Percentiles rank a stretch among this genome's conserved stretches.
Evolutionary conservation across 2,113 vertebrate species (phyloP).

Genomic region (Paralichthys olivaceus): DNA sequence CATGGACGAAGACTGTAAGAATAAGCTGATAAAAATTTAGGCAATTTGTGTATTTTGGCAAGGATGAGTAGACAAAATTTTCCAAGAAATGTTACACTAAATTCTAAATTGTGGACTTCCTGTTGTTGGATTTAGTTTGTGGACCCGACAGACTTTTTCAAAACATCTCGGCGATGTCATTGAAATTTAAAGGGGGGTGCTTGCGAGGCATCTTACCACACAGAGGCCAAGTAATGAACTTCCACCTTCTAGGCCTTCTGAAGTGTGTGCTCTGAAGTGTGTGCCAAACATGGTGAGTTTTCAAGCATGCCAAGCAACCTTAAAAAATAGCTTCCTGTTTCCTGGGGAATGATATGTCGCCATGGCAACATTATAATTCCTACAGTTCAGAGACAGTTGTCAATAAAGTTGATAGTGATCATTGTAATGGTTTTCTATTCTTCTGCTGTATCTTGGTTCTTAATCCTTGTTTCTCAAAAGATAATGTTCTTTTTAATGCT

Average conservation of each 20-base stretch:
- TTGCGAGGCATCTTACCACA: not conserved
- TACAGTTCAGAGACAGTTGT: not conserved
- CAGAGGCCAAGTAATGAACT: not conserved
- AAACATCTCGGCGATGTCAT: too few relatives aligned
- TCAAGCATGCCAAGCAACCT: too few relatives aligned
- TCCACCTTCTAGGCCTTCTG: not conserved
- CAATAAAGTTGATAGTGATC: not conserved
- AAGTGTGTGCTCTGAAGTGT: not conserved
- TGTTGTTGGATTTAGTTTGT: too few relatives aligned
- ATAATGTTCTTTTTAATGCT: not conserved
- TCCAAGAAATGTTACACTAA: too few relatives aligned
- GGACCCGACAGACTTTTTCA: too few relatives aligned
- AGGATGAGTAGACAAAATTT: too few relatives aligned
- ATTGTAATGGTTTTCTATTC: not conserved
- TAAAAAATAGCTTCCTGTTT: not conserved
- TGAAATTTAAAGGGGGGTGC: too few relatives aligned
- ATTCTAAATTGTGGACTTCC: too few relatives aligned
- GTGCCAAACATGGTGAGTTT: too few relatives aligned
- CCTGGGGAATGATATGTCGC: not conserved
- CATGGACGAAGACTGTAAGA: too few relatives aligned
- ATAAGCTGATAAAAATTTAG: too few relatives aligned
- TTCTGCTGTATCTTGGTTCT: not conserved
- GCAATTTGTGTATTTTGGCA: too few relatives aligned
- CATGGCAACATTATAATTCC: not conserved
- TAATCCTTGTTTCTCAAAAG: not conserved